Base-by-base conservation (phyloP, 2,888 invertebrate species). In the Netelia inedita region DNA sequence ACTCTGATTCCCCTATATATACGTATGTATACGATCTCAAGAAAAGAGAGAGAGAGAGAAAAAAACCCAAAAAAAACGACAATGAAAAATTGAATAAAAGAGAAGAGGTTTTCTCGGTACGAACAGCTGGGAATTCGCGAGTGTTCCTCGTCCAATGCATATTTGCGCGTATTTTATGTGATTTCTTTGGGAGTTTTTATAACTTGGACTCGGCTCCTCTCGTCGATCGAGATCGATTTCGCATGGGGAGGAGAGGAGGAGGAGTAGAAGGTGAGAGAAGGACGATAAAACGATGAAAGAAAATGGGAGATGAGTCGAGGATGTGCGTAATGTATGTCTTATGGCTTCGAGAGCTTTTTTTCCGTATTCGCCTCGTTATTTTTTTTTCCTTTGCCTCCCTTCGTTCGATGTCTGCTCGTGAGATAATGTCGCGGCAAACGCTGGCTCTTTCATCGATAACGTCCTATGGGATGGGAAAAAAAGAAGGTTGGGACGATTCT, bases 401-500 rank as follows among this genome's bases (percentile, higher is more conserved):
- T 68, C 68, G 11, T 61, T 46, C 41, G 43, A 10, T 53, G 80
- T 63, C 61, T n/a, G 55, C 21, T 65, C 61, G 78, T 43, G 63
- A 65, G 68, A 74, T 69, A 79, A 78, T 57, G 61, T 79, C 63
- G 79, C 23, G 53, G 23, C 53, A 83, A 35, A 46, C 50, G 55
- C 69, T 23, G 28, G 46, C 68, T 63, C 61, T 76, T 73, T 73
- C 79, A 79, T 83, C 79, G 74, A 83, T 74, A 79, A 79, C 79
- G 73, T 69, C 66, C 75, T 10, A 66, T 66, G 14, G 19, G 55
- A 57, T 14, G 21, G 61, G n/a, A 74, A 16, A 23, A 35, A 43
- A 41, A 35, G 61, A 69, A 46, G 61, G 63, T 53, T 55, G 63
- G 43, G 63, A 74, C 71, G n/a, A 68, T 79, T 79, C 57, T 69